phyloP scores from a whole-genome alignment of 2,888 invertebrate genomes.

The Tetragonula carbonaria region DNA sequence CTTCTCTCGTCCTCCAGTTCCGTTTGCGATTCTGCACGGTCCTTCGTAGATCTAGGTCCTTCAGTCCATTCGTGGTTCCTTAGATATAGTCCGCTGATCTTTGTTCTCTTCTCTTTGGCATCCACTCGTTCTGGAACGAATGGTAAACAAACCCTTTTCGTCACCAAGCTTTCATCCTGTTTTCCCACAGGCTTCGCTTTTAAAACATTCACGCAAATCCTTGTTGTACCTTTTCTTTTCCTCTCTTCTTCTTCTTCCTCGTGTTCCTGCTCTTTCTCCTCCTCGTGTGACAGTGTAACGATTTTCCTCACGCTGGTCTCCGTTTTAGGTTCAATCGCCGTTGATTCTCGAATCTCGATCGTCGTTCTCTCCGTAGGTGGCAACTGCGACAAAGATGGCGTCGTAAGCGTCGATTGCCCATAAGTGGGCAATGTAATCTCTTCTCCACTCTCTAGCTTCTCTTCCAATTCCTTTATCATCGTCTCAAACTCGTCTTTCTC shows the following conservation, averaged over 20 bases:
- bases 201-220: constrained; percentile 42
- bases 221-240: constrained; percentile 20
- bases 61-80: constrained; percentile 66
- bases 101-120: not conserved
- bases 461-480: constrained; percentile 16
- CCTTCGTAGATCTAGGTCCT: constrained; percentile 30
- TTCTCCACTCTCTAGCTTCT: constrained; percentile 30
- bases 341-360: constrained; percentile 41
- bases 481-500: constrained; percentile 58
- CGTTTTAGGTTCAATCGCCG: not conserved
- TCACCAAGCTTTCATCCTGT: constrained; percentile 17
- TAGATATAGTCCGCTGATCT: constrained; percentile 58
- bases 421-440: constrained; percentile 24
- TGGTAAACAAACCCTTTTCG: constrained; percentile 68
- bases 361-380: constrained; percentile 49
- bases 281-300: not conserved
- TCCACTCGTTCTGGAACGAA: not conserved
- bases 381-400: constrained; percentile 26
- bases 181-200: constrained; percentile 8
- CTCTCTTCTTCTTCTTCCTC: not conserved
- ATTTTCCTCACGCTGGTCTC: not conserved
- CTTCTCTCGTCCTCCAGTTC: not conserved
- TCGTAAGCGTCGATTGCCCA: not conserved
- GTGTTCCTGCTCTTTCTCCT: not conserved
- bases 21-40: constrained; percentile 17